A percentile compares a stretch with the other conserved stretches of the same genome.
phyloP scores from a whole-genome alignment of 2,797 vertebrate species.

The Synanceia verrucosa region DNA sequence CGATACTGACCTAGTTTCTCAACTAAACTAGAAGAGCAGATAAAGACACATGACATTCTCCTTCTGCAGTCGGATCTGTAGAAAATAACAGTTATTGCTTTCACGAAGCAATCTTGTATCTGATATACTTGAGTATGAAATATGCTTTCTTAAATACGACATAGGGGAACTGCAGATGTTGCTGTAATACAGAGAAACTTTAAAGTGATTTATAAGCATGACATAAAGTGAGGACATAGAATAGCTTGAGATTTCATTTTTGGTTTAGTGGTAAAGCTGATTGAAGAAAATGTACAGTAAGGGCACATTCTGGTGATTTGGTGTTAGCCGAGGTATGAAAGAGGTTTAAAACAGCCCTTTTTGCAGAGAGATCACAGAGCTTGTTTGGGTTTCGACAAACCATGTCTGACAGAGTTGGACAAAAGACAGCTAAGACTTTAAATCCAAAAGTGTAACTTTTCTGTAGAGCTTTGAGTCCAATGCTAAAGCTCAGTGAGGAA shows the following conservation, averaged over 20 bases:
- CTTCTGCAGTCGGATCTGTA: constrained; percentile 15
- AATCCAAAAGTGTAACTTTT: constrained; percentile 22
- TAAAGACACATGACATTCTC: constrained; percentile 6
- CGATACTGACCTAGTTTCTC: constrained; percentile 38
- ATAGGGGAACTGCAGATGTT: constrained; percentile 19
- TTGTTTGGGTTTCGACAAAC: constrained; percentile 38
- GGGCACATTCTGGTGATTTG: constrained; percentile 60
- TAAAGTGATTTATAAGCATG: constrained; percentile 51
- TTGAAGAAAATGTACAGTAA: constrained; percentile 56
- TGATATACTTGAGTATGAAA: constrained; percentile 11
- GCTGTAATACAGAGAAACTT: constrained; percentile 34
- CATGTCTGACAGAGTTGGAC: constrained; percentile 23
- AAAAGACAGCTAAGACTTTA: constrained; percentile 10
- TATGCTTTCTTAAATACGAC: constrained; percentile 26
- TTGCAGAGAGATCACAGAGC: constrained; percentile 33
- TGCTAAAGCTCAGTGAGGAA: constrained; percentile 3
- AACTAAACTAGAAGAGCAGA: constrained; percentile 12
- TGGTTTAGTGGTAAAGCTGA: constrained; percentile 66
- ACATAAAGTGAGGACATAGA: constrained; percentile 28
- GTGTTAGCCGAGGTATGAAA: constrained; percentile 35
- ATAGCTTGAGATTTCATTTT: constrained; percentile 44
- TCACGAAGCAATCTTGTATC: constrained; percentile 5
- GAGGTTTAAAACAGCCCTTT: constrained; percentile 32
- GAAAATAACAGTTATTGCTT: constrained; percentile 11
- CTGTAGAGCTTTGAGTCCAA: constrained; percentile 17